These are phyloP conservation scores for human DNA, from an alignment of 2,113 vertebrate genomes.

Conservation along the genomic window GRCh38 chr12:98484501-98485000, in stretches of 20 bases:
- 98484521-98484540: too few species aligned
- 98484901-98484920: not conserved
- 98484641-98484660: too few species aligned
- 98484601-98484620: too few species aligned
- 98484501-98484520: too few species aligned
- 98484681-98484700: too few species aligned
- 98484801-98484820: not conserved
- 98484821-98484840: not conserved
- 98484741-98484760: not conserved
- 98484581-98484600: too few species aligned
- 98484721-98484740: too few species aligned
- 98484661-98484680: too few species aligned
- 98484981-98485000: not conserved
- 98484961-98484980: not conserved
- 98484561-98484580: too few species aligned
- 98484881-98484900: not conserved
- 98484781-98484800: slow-evolving; percentile 8
- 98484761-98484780: not conserved
- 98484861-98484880: not conserved
- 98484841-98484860: not conserved
- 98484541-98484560: too few species aligned
- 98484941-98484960: not conserved
- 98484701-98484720: too few species aligned
- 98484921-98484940: not conserved
- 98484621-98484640: too few species aligned